Base-by-base conservation (phyloP, 2,888 invertebrate genomes). In the Leptinotarsa rubiginosa region DNA sequence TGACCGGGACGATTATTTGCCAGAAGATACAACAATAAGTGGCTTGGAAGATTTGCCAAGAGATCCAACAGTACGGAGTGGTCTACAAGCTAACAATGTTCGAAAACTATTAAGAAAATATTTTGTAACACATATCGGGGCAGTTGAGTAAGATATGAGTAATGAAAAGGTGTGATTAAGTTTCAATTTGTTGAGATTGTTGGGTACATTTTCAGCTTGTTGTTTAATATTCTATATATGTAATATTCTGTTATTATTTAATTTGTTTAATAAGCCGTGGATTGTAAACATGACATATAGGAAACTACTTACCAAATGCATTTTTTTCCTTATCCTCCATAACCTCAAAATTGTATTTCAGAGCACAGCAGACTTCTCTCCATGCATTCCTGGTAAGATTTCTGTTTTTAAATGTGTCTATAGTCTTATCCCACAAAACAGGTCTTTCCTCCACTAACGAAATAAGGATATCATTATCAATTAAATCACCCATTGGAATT, bases 1-100 rank as follows among this genome's bases (percentile, higher is more conserved):
- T 4, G 4, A 3, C 25, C 25, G 25, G 25, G 25, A 25, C 25
- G 25, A 4, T 25, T 4, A 25, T 25, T 25, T 25, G 25, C 25
- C 25, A 25, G 75, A 74, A 67, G 74, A 77, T 56, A 76, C 75
- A 49, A 54, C 71, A n/a, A 56, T 74, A 20, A 65, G n/a, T 47
- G 74, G 74, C 18, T 65, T 70, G 31, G 54, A 66, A 52, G 67
- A 69, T 41, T 47, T 65, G 47, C 66, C 74, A 65, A 64, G 52
- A 54, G 64, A 74, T 16, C 65, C 25, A 66, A 49, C 66, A 70
- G 59, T 50, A 70, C 62, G 66, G 20, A 64, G 67, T 50, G 66
- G 70, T 66, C 20, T 74, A 64, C 41, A 64, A 49, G 64, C 74
- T 25, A 74, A 74, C 49, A 67, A 70, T 50, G 56, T 66, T 52